Evolutionary conservation across 2,888 invertebrate genomes (phyloP), one percentile per base, ranked within the genome.

Genomic region (Rhorus exstirpatorius): DNA sequence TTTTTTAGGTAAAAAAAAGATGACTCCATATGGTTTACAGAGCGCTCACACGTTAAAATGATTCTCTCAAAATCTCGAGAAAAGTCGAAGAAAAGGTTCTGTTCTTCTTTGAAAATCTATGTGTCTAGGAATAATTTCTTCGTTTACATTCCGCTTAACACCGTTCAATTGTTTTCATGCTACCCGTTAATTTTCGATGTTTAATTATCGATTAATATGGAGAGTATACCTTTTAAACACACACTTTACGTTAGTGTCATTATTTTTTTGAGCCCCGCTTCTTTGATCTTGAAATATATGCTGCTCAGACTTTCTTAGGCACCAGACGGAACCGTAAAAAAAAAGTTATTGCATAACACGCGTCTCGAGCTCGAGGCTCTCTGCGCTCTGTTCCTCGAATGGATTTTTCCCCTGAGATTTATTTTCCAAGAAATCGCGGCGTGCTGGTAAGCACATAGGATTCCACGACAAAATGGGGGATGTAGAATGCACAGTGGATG

Each of bases 401-500:
- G 84, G 88, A 86, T 88, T 87, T 67, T 65, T 38, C 60, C 7
- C 21, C 85, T 74, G 85, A 88, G 89, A 90, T 90, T 90, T 90
- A 90, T 89, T 88, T 89, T 89, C 89, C 87, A 87, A 87, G 86
- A 85, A 83, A 71, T 74, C 63, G 55, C 55, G 38, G 31, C 31
- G 60, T 80, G 77, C 58, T 6, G 63, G 72, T 79, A 58, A 72
- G 65, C 79, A 60, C 68, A 19, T 41, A 51, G 76, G 80, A 76
- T 76, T 81, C 58, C 3, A 46, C 49, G 55, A 67, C 41, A 78
- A 65, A 77, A 76, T 74, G 53, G 79, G 58, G 61, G 79, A 44
- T 60, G 53, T 46, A 58, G 65, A 46, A 58, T 41, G 55, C 55
- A 65, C 8, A 58, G 10, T 19, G 63, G 17, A 51, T 14, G 61